phyloP scores from a whole-genome alignment of 2,113 vertebrate species.

The Hippoglossus stenolepis region DNA sequence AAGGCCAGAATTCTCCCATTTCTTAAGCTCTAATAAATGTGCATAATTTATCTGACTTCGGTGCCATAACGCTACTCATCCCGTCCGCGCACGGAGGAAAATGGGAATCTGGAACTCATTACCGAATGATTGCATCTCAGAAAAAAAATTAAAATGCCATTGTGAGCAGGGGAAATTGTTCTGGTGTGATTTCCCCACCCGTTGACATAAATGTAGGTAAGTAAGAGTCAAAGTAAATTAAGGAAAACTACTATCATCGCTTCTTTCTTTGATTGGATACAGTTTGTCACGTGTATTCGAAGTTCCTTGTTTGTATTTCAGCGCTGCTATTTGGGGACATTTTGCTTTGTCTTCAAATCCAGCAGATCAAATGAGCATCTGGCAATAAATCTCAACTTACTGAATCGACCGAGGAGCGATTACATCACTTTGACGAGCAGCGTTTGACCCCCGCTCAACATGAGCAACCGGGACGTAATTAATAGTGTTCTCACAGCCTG shows the following conservation, averaged over 20 bases:
- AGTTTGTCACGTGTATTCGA: slow-evolving; percentile 20
- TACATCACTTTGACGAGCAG: slow-evolving; percentile 42
- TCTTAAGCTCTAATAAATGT: slow-evolving; percentile 41
- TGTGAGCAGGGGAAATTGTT: slow-evolving; percentile 47
- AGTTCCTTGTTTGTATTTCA: slow-evolving; percentile 22
- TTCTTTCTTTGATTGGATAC: slow-evolving; percentile 7
- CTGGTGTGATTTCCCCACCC: slow-evolving; percentile 29
- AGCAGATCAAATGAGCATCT: slow-evolving; percentile 51
- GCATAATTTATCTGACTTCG: slow-evolving; percentile 38
- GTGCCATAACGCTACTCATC: slow-evolving; percentile 32
- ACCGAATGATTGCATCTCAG: slow-evolving; percentile 69
- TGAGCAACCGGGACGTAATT: slow-evolving; percentile 35
- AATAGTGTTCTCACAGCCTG: slow-evolving; percentile 24
- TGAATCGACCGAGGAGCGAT: slow-evolving; percentile 26
- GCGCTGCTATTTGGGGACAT: slow-evolving; percentile 15
- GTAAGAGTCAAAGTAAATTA: slow-evolving; percentile 25
- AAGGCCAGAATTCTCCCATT: slow-evolving; percentile 22
- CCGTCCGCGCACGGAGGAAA: slow-evolving; percentile 45
- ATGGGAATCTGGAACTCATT: slow-evolving; percentile 77
- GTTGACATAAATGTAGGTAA: slow-evolving; percentile 53
- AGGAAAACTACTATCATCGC: slow-evolving; percentile 24
- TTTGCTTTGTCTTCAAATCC: slow-evolving; percentile 35
- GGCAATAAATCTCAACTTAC: slow-evolving; percentile 15
- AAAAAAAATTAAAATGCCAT: slow-evolving; percentile 52
- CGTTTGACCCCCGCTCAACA: slow-evolving; percentile 29